Percentiles rank a stretch among this genome's conserved stretches.
phyloP scores from a whole-genome alignment of 1,140 invertebrate genomes.

The Papilio dardanus region DNA sequence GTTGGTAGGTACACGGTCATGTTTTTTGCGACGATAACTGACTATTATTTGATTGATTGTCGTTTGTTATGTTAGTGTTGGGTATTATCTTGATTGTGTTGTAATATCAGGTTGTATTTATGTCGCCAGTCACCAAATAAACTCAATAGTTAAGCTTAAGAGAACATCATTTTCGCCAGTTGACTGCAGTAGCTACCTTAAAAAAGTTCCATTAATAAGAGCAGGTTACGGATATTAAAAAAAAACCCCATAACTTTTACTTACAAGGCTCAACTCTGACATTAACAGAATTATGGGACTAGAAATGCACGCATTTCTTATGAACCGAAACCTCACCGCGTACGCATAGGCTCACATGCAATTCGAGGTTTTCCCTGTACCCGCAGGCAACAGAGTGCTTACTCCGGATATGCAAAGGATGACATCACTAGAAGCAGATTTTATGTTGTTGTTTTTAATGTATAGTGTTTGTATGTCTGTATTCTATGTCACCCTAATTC shows the following conservation, averaged over 20 bases:
- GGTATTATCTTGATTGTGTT: neutral
- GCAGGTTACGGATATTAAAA: no score
- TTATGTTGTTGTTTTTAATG: no score
- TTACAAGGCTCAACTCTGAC: no score
- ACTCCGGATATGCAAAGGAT: neutral
- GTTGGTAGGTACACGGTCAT: slow-evolving; percentile 1
- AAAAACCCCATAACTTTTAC: no score
- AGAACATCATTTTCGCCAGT: no score
- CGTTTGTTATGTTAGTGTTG: neutral
- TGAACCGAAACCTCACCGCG: neutral
- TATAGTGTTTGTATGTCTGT: neutral
- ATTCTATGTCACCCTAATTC: no score
- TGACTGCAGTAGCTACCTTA: no score
- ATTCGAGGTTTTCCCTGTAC: slow-evolving; percentile 5
- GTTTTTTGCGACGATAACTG: slow-evolving; percentile 2
- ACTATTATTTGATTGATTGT: slow-evolving; percentile 1
- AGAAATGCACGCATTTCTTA: neutral
- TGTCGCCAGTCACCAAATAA: no score
- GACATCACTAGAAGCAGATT: slow-evolving; percentile 1
- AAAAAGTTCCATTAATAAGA: no score
- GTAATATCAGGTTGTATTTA: neutral
- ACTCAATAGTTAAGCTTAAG: no score
- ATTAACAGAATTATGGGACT: neutral
- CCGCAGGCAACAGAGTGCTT: neutral
- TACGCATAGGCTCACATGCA: neutral